Evolutionary conservation across 2,888 invertebrate genomes (phyloP), one percentile per base, ranked within the genome.

Genomic region (Ferdinandea cuprea): DNA sequence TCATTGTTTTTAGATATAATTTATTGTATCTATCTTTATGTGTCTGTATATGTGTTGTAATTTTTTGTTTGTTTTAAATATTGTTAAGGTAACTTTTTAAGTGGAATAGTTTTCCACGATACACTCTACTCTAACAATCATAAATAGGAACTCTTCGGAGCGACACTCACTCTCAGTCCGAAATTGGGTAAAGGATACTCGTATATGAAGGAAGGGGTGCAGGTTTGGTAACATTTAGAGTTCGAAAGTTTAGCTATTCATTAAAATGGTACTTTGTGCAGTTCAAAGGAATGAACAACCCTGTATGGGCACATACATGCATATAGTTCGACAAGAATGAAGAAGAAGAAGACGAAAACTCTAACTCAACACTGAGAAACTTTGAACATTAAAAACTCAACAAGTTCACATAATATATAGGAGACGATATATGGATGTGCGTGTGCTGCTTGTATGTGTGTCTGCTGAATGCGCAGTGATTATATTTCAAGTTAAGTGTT

Each of bases 331-430:
- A 2, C 19, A 7, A 66, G 19, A 9, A 42, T 19, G 17, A 76
- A 46, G 58, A 37, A 28, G 19, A 44, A 40, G 58, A 46, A 76
- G 66, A 32, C 8, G 46, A 44, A 25, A 25, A 25, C 25, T 25
- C 25, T 3, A 81, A 59, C 68, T 83, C 71, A 59, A 76, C 81
- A 50, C 30, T 54, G 42, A 76, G n/a, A n/a, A n/a, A 81, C 77
- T 81, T 83, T 72, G 77, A 72, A 77, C 81, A 77, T 83, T 72
- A 83, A 77, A 83, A 72, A 77, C 81, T 83, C 81, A 83, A 83
- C 81, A 83, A 83, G 81, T 83, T 61, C 48, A 72, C 65, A 61
- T n/a, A n/a, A n/a, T n/a, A 50, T 54, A 58, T 48, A 61, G 13
- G 40, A 37, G 4, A 15, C 8, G 30, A 65, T 17, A 19, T 37